Base-by-base conservation (phyloP, 23 tunicate genomes). In the Botrylloides violaceus region DNA sequence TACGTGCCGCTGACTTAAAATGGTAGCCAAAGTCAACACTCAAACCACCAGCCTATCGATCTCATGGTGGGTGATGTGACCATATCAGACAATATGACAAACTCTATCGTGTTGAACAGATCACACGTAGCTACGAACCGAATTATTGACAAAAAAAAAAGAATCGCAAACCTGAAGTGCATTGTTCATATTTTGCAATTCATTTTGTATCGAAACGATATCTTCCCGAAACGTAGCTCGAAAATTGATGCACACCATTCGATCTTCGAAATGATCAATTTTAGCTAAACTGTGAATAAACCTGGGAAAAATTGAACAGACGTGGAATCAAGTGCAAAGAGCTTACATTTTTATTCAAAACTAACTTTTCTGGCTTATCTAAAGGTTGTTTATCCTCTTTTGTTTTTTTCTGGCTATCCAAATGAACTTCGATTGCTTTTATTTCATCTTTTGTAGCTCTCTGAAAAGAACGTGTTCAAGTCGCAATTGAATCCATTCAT, bases 311-410 rank as follows among this genome's bases (percentile, higher is more conserved):
- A 43, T 43, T 15, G 15, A 7, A 15, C 53, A 43, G 53, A 7
- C 15, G 12, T 43, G 53, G 9, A 43, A 43, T 43, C 53, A 7
- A 43, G 15, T 43, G 53, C 53, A 43, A 15, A 43, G 15, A 9
- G 53, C 53, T 15, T 9, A 9, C 53, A 7, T 43, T 43, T 7
- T 43, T 7, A 43, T 9, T 43, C 53, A 43, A 71, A 15, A 73
- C 82, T 79, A 36, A 79, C 78, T 77, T 57, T 50, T 83, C 89
- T 22, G 89, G 89, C 65, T 77, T 77, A 56, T 83, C 89, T 36
- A 83, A 53, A 19, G 82, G 64, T 62, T 76, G 82, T 53, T 71
- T 71, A 30, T 82, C 57, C 43, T 83, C 78, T 12, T 66, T 30
- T 49, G 70, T 25, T 28, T 58, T 39, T 61, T 24, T 4, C 70